These are phyloP conservation scores for Protobothrops mucrosquamatus DNA, from an alignment of 2,113 vertebrate genomes.

Conservation along the genomic window DNA sequence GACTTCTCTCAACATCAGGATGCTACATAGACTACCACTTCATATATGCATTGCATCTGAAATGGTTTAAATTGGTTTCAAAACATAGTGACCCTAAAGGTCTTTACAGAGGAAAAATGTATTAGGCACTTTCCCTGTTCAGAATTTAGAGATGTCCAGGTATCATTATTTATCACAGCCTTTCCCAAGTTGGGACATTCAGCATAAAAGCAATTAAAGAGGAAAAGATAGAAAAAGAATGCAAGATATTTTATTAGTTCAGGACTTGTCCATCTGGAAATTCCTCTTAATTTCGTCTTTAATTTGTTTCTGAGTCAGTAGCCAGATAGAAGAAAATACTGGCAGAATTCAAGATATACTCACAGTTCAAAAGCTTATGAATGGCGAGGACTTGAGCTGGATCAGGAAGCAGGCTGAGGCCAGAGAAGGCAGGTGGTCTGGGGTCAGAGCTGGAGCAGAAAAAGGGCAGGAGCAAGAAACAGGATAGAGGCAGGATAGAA, in stretches of 20 bases:
- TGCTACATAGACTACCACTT: neutral
- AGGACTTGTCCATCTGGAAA: neutral
- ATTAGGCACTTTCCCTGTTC: neutral
- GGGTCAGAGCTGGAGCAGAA: slow-evolving; percentile 14
- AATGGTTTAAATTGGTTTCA: neutral
- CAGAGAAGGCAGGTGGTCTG: neutral
- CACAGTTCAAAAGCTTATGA: slow-evolving; percentile 1
- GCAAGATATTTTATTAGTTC: neutral
- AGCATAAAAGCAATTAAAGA: neutral
- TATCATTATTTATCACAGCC: neutral
- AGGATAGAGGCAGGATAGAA: neutral
- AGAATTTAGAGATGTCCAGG: neutral
- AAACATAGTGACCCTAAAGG: neutral
- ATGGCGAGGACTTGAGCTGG: neutral
- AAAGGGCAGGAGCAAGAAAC: slow-evolving; percentile 4
- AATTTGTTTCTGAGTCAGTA: neutral
- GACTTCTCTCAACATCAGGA: neutral
- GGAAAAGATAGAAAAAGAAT: neutral
- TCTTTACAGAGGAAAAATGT: neutral
- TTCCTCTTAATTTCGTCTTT: neutral
- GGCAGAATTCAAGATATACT: slow-evolving; percentile 19
- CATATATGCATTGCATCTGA: neutral
- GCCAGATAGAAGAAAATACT: neutral
- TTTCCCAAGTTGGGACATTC: neutral
- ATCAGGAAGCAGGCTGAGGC: neutral